Conservation (phyloP, 2,113 vertebrate genomes). For the Coptodon bakossiorum region DNA sequence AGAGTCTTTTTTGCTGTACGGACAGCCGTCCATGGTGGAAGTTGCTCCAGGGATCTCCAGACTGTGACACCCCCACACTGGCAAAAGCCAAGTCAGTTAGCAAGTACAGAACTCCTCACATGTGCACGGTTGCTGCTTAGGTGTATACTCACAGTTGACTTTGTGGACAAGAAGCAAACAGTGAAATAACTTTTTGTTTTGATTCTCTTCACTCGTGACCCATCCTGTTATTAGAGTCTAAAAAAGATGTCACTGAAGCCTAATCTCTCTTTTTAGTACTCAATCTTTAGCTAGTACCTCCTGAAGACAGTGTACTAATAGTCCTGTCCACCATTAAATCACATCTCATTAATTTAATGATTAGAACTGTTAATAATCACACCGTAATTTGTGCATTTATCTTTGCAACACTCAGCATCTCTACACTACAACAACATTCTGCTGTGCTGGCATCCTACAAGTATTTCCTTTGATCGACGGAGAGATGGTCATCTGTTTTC, state of each 20-base stretch:
- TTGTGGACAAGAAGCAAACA: background rate
- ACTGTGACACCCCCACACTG: background rate
- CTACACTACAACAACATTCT: background rate
- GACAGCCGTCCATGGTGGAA: background rate
- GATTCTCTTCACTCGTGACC: background rate
- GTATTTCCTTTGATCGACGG: slow-evolving; percentile 24
- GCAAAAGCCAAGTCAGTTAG: background rate
- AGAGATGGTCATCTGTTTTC: slow-evolving; percentile 18
- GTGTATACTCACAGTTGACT: background rate
- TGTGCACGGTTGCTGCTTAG: background rate
- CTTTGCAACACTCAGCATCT: slow-evolving; percentile 3
- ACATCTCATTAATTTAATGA: slow-evolving; percentile 37
- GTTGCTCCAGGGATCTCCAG: background rate
- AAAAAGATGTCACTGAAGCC: background rate
- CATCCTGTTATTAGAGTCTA: slow-evolving; percentile 41
- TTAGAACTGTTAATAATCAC: slow-evolving; percentile 43
- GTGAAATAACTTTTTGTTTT: background rate
- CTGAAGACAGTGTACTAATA: background rate
- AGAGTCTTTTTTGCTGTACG: background rate
- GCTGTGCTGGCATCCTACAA: slow-evolving; percentile 31
- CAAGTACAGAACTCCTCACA: background rate
- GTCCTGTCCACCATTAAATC: slow-evolving; percentile 26
- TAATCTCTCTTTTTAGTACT: slow-evolving; percentile 3
- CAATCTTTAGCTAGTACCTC: background rate
- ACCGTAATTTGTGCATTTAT: slow-evolving; percentile 43